Base-by-base conservation (phyloP, 2,113 vertebrate genomes). In the Typhlomys cinereus region DNA sequence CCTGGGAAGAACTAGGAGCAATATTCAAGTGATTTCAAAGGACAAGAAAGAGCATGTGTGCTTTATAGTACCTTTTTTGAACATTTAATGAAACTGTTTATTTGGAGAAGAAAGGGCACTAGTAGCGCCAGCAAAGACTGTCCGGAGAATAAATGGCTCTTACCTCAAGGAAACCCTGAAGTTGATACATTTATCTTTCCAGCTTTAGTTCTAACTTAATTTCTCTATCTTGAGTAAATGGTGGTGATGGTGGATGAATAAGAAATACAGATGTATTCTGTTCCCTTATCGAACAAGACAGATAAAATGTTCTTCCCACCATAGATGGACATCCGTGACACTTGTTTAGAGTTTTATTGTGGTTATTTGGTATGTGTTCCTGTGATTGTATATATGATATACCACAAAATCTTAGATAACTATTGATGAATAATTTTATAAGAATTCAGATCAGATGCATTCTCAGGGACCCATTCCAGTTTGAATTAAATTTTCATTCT, bases 391-490 rank as follows among this genome's bases (percentile, higher is more conserved):
- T 66, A 44, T 50, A n/a, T n/a, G n/a, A 34, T 50, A 67, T 31
- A 67, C 82, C 31, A 61, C 23, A 12, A 74, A 69, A 79, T 64
- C 81, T 78, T 69, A 71, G 66, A n/a, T 57, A 52, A 88, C 12
- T 74, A 7, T 20, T 48, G 8, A 57, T 48, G 71, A 91, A 39
- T 5, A 88, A 34, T 34, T 94, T 52, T 64, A 23, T 59, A 92
- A 88, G 59, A 90, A 92, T 44, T 76, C 27, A 85, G 18, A 95
- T 61, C 61, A 67, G 89, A 91, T 59, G 46, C 20, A 64, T 62
- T 62, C 25, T 61, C 61, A 92, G 7, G 15, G 41, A 71, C n/a
- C 39, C 57, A 85, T 6, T 71, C 39, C 29, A 59, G 36, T 15
- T 57, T 89, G 48, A 88, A 21, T 4, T 46, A 29, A 62, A 85